phyloP scores from a whole-genome alignment of 2,113 vertebrate species.

The Dunckerocampus dactyliophorus region DNA sequence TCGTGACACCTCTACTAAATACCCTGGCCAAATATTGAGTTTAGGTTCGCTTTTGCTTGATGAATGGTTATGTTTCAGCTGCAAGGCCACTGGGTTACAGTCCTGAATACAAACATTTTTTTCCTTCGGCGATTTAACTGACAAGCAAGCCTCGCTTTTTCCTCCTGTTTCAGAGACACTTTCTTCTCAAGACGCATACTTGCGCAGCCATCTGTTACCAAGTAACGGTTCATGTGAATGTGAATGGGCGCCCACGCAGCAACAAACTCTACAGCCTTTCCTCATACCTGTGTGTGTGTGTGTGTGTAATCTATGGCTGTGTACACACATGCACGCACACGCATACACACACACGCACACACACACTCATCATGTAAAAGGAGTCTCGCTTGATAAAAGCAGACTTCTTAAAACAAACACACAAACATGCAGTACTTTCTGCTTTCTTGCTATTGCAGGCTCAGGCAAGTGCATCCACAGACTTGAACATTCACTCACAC shows the following conservation, averaged over 20 bases:
- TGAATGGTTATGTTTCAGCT: not conserved
- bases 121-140: slow-evolving; percentile 1
- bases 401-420: slow-evolving; percentile 5
- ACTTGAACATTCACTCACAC: slow-evolving; percentile 1
- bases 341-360: too few species aligned
- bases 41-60: too few species aligned
- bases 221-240: slow-evolving; percentile 63
- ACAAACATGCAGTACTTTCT: too few species aligned
- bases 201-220: slow-evolving; percentile 64
- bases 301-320: too few species aligned
- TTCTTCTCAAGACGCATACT: slow-evolving; percentile 43
- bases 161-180: slow-evolving; percentile 14
- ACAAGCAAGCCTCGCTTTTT: slow-evolving; percentile 7
- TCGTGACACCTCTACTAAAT: too few species aligned
- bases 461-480: slow-evolving; percentile 4
- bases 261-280: slow-evolving; percentile 41
- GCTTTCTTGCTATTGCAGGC: slow-evolving; percentile 9
- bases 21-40: too few species aligned
- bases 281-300: slow-evolving; percentile 28
- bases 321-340: slow-evolving; percentile 3
- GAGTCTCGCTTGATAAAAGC: not conserved
- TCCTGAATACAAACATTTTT: not conserved
- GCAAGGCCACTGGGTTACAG: not conserved
- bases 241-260: slow-evolving; percentile 62
- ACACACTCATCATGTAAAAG: not conserved